phyloP scores from a whole-genome alignment of 1,140 invertebrate genomes.

The Trachelipus rathkii region DNA sequence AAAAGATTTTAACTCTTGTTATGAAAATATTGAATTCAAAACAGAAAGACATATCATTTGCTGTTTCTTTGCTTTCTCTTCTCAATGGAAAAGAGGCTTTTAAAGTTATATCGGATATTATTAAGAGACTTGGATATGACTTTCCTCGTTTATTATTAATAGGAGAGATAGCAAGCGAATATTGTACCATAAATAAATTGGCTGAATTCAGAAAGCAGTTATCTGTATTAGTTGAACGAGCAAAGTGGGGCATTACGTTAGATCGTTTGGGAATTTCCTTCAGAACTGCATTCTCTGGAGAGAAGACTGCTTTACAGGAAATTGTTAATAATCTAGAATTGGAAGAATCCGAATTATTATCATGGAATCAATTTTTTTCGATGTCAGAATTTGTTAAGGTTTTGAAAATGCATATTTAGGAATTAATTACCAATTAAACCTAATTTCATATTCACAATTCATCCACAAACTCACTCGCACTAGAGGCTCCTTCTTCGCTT shows the following conservation, averaged over 20 bases:
- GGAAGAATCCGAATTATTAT: no score
- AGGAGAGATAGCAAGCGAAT: slow-evolving; percentile 32
- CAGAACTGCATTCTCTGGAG: slow-evolving; percentile 37
- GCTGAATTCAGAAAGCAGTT: slow-evolving; percentile 36
- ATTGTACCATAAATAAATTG: slow-evolving; percentile 31
- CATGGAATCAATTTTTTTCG: no score
- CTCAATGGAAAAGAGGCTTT: slow-evolving; percentile 32
- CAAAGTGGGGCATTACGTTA: slow-evolving; percentile 38
- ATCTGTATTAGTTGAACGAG: slow-evolving; percentile 30
- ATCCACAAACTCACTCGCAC: not conserved
- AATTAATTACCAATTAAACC: no score
- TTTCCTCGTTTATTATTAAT: slow-evolving; percentile 31
- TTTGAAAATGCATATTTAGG: no score
- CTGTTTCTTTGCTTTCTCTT: slow-evolving; percentile 32
- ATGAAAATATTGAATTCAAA: slow-evolving; percentile 33
- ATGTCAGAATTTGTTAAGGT: no score
- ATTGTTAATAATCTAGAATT: not conserved
- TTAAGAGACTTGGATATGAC: slow-evolving; percentile 41
- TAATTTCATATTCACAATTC: no score
- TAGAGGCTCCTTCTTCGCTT: slow-evolving; percentile 29
- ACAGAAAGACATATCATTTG: slow-evolving; percentile 30
- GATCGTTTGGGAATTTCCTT: slow-evolving; percentile 36
- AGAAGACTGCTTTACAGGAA: slow-evolving; percentile 23
- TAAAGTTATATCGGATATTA: slow-evolving; percentile 37
- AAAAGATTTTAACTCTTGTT: slow-evolving; percentile 29